Conservation (phyloP, 2,888 invertebrate species). For the Capitulum mitella region DNA sequence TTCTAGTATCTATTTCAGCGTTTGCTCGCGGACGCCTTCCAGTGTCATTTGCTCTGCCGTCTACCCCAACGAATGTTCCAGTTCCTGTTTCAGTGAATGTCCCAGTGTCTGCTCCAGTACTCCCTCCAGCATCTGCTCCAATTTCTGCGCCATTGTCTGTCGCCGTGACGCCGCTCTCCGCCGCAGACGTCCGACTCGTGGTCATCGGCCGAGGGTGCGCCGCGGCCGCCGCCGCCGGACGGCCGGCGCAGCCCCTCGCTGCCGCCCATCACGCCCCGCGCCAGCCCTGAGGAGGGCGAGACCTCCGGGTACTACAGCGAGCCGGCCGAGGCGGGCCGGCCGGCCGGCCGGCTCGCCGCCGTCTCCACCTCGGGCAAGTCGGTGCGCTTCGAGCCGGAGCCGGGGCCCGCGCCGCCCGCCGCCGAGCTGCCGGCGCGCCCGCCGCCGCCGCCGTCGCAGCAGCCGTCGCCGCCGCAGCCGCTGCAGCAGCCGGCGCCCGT, state of each 20-base stretch:
- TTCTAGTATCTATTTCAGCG: no score
- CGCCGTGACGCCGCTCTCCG: background rate
- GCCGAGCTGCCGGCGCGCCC: background rate
- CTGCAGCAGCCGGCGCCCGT: background rate
- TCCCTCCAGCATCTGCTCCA: no score
- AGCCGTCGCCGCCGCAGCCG: background rate
- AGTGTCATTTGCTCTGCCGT: no score
- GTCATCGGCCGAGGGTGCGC: background rate
- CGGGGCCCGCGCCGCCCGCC: background rate
- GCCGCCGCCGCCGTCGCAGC: background rate
- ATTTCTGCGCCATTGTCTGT: no score
- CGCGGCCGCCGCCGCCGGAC: background rate
- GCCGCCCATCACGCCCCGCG: constrained; percentile 51
- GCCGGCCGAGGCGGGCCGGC: background rate
- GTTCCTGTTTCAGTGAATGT: no score
- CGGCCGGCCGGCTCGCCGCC: background rate
- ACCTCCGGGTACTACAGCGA: constrained; percentile 80
- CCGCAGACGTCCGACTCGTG: background rate
- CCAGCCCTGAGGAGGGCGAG: constrained; percentile 53
- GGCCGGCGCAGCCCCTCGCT: constrained; percentile 56
- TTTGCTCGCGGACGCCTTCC: no score
- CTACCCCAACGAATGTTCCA: no score
- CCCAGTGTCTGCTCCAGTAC: no score
- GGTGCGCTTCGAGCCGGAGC: background rate
- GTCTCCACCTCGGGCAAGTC: background rate